Evolutionary conservation across 1,140 invertebrate species (phyloP).

Genomic region (Drosophila watanabei): DNA sequence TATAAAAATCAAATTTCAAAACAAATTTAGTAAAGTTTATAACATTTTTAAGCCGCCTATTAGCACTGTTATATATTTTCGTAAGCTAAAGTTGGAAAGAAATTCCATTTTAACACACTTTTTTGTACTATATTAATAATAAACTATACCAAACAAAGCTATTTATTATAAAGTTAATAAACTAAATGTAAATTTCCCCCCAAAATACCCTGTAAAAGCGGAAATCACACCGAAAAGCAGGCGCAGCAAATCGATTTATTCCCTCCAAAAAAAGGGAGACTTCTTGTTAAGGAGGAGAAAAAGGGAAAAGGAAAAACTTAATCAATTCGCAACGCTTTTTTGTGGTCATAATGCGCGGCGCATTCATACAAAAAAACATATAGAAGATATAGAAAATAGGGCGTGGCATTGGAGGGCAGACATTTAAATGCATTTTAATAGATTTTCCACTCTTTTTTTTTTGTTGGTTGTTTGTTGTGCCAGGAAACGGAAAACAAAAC

Average conservation of each 20-base stretch:
- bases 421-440: conserved; percentile 81
- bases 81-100: background rate
- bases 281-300: conserved; percentile 8
- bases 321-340: conserved; percentile 69
- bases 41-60: background rate
- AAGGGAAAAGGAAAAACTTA: conserved; percentile 50
- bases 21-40: background rate
- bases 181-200: background rate
- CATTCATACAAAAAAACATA: conserved; percentile 13
- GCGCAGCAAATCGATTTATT: conserved; percentile 66
- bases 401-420: conserved; percentile 43
- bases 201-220: conserved; percentile 32
- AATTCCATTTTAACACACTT: background rate
- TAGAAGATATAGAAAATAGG: conserved; percentile 21
- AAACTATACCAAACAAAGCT: background rate
- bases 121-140: background rate
- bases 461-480: conserved; percentile 1
- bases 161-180: background rate
- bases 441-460: conserved; percentile 33
- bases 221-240: conserved; percentile 68
- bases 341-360: conserved; percentile 45
- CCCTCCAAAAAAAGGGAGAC: conserved; percentile 4
- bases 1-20: background rate
- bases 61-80: background rate
- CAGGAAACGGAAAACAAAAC: conserved; percentile 51